Conservation (phyloP, 64 coral and sea anemone species). For the Cladopsammia gracilis region DNA sequence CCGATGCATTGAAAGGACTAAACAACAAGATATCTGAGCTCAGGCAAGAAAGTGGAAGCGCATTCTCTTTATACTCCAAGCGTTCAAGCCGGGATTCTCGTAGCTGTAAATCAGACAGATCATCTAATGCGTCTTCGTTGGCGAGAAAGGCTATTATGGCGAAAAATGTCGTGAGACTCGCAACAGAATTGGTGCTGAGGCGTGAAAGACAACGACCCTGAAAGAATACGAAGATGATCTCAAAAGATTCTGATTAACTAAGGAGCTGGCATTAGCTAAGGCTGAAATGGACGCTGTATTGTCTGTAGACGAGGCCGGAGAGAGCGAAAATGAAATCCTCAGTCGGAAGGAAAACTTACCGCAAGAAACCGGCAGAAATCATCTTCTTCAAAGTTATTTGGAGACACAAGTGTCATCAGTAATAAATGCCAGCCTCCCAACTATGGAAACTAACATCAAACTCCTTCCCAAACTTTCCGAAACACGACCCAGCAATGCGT, state of each 20-base stretch:
- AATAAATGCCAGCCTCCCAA: background rate
- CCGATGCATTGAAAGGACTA: background rate
- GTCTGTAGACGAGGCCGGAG: background rate
- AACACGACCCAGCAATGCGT: background rate
- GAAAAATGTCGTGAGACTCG: too few species aligned
- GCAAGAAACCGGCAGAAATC: background rate
- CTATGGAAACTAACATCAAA: background rate
- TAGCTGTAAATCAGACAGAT: too few species aligned
- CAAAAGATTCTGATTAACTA: constrained; percentile 3
- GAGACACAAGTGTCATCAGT: background rate
- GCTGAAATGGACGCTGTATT: constrained; percentile 45
- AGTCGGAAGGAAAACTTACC: constrained; percentile 15
- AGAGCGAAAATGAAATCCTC: too few species aligned
- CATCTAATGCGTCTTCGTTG: background rate
- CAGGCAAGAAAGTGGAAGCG: background rate
- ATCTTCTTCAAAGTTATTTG: constrained; percentile 11
- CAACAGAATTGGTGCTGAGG: too few species aligned
- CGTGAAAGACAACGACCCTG: too few species aligned
- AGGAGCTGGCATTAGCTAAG: constrained; percentile 25
- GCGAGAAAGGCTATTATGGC: background rate
- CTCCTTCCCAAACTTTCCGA: background rate
- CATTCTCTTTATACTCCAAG: too few species aligned
- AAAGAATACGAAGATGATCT: constrained; percentile 36
- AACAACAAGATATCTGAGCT: background rate
- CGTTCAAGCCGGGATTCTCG: too few species aligned